Evolutionary conservation across 2,113 vertebrate species (phyloP).

Genomic region (Nothocercus nigrocapillus): DNA sequence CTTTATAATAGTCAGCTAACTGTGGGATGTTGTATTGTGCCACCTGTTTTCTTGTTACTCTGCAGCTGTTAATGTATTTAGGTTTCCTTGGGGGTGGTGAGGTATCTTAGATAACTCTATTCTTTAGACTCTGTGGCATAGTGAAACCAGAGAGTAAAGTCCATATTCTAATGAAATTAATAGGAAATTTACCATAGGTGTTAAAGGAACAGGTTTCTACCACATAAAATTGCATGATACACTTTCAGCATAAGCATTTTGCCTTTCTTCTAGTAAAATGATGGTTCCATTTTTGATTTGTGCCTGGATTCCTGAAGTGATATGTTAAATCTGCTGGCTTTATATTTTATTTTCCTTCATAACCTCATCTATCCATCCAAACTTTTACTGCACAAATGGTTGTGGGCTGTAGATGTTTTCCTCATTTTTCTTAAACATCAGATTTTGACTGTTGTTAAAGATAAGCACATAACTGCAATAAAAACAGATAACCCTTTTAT

Average conservation of each 20-base stretch:
- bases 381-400: not conserved
- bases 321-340: not conserved
- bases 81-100: not conserved
- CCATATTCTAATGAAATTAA: not conserved
- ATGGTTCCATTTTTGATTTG: not conserved
- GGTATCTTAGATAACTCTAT: fast-evolving
- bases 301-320: not conserved
- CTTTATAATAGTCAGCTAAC: conserved; percentile 15
- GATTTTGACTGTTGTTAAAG: not conserved
- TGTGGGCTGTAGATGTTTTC: not conserved
- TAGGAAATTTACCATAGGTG: not conserved
- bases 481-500: fast-evolving
- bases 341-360: not conserved
- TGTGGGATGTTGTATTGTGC: not conserved
- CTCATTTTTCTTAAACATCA: not conserved
- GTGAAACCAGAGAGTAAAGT: not conserved
- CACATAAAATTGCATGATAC: too few species aligned
- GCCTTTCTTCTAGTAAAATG: not conserved
- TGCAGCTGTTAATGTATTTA: not conserved
- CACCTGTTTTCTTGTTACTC: conserved; percentile 24
- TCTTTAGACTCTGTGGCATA: not conserved
- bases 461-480: not conserved
- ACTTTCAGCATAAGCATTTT: not conserved
- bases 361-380: not conserved
- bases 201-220: not conserved